Evolutionary conservation across 2,113 vertebrate genomes (phyloP), one percentile per base, ranked within the genome.

Genomic region (Sturnira hondurensis): DNA sequence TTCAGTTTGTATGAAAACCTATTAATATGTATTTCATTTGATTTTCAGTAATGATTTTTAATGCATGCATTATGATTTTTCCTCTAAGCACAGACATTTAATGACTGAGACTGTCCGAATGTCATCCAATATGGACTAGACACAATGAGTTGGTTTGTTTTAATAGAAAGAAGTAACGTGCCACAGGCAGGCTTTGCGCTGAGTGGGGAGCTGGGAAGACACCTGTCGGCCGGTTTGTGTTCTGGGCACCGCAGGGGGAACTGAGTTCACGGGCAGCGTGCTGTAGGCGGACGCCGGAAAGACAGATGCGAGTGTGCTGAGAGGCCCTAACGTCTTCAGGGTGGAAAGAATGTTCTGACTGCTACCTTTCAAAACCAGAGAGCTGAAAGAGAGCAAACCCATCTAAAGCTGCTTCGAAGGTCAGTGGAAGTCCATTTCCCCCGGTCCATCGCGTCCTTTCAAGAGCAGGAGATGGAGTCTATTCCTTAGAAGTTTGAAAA

Each of bases 401-500:
- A 22, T 76, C 41, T 22, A 86, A 86, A 93, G 41, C 71, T 94
- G 81, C 52, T 89, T 89, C 70, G 74, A 85, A 91, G 68, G 94
- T 41, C 9, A 78, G 14, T 43, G 89, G 78, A 95, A 93, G 31
- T 81, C 76, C 91, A 22, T 90, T 97, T 97, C 50, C 47, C 14
- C 7, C 26, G 82, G 96, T 76, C 93, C 38, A 47, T 86, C 74
- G 90, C 87, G 56, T 38, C 14, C 61, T 96, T 94, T 97, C 71
- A 98, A 97, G 88, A 94, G 61, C 63, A 19, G 1, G 16, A 97
- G 28, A 94, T 5, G 78, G 36, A 95, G 28, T 67, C 24, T 13
- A 7, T 92, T 95, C 97, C 93, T 94, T 14, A 95, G 61, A 96
- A 98, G 58, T 85, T 41, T 94, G 54, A 1, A 81, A 65, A 68